These are phyloP conservation scores for Merops nubicus DNA, from an alignment of 2,113 vertebrate genomes.

Conservation along the genomic window DNA sequence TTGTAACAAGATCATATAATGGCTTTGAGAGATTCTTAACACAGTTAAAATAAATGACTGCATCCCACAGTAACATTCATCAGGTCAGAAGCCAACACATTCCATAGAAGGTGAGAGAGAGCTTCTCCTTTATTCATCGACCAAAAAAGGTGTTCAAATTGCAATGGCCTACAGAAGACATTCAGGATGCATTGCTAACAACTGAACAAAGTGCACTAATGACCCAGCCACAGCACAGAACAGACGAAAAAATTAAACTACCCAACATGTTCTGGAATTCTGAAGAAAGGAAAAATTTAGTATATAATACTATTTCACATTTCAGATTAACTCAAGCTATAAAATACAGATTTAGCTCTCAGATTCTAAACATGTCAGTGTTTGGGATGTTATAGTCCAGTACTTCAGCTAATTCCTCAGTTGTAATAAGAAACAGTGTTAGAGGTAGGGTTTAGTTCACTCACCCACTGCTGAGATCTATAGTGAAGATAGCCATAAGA, in stretches of 20 bases:
- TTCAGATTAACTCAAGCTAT: constrained; percentile 8
- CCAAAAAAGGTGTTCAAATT: constrained; percentile 30
- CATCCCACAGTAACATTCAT: constrained; percentile 1
- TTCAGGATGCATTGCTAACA: background rate
- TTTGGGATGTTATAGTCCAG: background rate
- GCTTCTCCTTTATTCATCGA: constrained; percentile 12
- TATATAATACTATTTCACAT: background rate
- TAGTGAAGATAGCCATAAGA: background rate
- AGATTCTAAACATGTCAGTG: background rate
- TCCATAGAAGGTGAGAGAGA: constrained; percentile 9
- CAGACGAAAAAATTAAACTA: background rate
- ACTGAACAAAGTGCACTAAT: background rate
- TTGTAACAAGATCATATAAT: background rate
- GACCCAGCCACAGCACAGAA: background rate
- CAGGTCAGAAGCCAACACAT: constrained; percentile 20
- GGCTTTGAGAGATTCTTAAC: constrained; percentile 1
- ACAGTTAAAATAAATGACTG: constrained; percentile 41
- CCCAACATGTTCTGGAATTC: background rate
- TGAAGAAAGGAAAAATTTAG: background rate
- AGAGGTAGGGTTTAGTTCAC: background rate
- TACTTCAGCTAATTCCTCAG: constrained; percentile 1
- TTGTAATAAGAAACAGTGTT: background rate
- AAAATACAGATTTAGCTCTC: background rate
- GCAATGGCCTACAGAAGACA: background rate
- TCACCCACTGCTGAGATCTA: background rate